Evolutionary conservation across 2,888 invertebrate species (phyloP).

Genomic region (Acronicta leporina): DNA sequence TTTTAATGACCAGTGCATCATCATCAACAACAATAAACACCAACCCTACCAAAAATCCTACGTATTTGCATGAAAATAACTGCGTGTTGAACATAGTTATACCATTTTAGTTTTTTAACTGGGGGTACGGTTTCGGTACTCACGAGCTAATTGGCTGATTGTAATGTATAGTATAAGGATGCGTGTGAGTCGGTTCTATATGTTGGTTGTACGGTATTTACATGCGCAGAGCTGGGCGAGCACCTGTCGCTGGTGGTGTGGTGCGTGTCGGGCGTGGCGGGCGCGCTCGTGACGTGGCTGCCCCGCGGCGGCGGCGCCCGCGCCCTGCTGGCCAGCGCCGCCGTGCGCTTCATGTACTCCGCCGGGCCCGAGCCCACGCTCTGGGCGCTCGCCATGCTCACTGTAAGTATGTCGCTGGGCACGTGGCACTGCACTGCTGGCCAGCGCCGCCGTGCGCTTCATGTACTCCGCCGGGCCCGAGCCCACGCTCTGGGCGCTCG

Average conservation of each 20-base stretch:
- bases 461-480: slow-evolving; percentile 91
- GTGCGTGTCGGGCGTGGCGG: slow-evolving; percentile 93
- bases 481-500: slow-evolving; percentile 91
- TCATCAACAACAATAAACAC: no score
- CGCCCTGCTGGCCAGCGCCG: slow-evolving; percentile 93
- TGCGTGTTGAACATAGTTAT: no score
- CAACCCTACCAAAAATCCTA: no score
- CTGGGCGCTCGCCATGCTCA: slow-evolving; percentile 95
- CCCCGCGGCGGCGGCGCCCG: slow-evolving; percentile 94
- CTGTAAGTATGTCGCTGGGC: slow-evolving; percentile 90
- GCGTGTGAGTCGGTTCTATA: slow-evolving; percentile 19
- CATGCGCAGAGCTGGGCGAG: slow-evolving; percentile 88
- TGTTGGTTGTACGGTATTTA: slow-evolving; percentile 33
- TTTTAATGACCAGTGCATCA: no score
- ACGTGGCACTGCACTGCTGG: slow-evolving; percentile 89
- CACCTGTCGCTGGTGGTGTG: slow-evolving; percentile 96
- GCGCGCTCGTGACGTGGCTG: slow-evolving; percentile 93
- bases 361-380: slow-evolving; percentile 97
- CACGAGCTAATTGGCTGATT: neutral
- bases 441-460: slow-evolving; percentile 1
- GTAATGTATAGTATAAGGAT: neutral
- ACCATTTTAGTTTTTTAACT: no score
- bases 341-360: slow-evolving; percentile 96
- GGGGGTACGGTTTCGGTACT: no score
- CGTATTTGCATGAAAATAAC: no score